Evolutionary conservation across 2,113 vertebrate species (phyloP), one percentile per base, ranked within the genome.

Genomic region (Calonectris borealis): DNA sequence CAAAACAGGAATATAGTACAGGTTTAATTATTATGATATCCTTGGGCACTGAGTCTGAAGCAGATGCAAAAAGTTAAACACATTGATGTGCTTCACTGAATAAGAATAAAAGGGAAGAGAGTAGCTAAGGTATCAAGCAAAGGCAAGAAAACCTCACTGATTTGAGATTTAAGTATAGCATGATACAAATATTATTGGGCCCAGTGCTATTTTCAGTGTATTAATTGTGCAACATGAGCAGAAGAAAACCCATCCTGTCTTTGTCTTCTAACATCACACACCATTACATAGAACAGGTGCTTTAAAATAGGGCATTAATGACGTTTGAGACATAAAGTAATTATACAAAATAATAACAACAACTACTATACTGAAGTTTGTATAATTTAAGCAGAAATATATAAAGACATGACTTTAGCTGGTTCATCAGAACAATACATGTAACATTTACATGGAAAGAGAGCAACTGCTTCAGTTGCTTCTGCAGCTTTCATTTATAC

Each of bases 301-400:
- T 58, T 82, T 83, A 94, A 92, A 90, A 86, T 27, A 88, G 70
- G 11, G 20, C 76, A 90, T 52, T 96, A 88, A 94, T 64, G 81
- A 94, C 80, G 95, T 95, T 13, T 57, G 65, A 97, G 94, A 92
- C 57, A 70, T 86, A 88, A 96, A 92, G 51, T 71, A 96, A 97
- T 94, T 89, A 92, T 13, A 73, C 31, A 81, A 54, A 94, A 85
- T 93, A 81, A 77, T 75, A 80, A 87, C 31, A 65, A 69, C 24
- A 14, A 20, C 9, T 60, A 49, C 21, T 58, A 34, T 54, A 83
- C 31, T 78, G 86, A 95, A 93, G 73, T 80, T 49, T n/a, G 40
- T 86, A 51, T 81, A 83, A 91, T 79, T 89, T 96, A 80, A 87
- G 70, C 64, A 90, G 83, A 86, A 94, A 91, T 93, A 89, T 77